Evolutionary conservation across 2,797 vertebrate species (phyloP), one percentile per base, ranked within the genome.

Genomic region (Spinus pinus): DNA sequence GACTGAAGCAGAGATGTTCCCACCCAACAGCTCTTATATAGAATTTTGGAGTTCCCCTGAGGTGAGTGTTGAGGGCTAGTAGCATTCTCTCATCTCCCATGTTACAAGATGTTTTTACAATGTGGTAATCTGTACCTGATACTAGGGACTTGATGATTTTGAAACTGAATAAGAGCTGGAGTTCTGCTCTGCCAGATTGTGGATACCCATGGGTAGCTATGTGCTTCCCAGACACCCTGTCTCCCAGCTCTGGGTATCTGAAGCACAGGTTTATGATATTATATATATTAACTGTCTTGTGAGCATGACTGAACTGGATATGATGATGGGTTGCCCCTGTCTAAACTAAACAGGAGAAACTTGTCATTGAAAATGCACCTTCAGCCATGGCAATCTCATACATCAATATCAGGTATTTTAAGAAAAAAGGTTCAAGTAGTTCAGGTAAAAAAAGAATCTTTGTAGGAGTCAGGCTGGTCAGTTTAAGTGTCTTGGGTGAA

Each of bases 181-280:
- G 18, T 51, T 74, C 14, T 73, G 11, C 20, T 37, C 24, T 79
- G 25, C 23, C 21, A 20, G 7, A 14, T 22, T 81, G 11, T 35
- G 69, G 35, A 6, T 47, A 47, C 17, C 31, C 0, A 1, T 4
- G 18, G 31, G 21, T 41, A 44, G 21, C 54, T 28, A 1, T 20
- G 21, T 41, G 15, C 25, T 79, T 73, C 9, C 31, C 31, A 42
- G 24, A 7, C 23, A 42, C 8, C 21, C 15, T 54, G 16, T 54
- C 35, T 47, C 62, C 50, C 24, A 9, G 9, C 23, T 60, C 18
- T 53, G 30, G 50, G 33, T 74, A 5, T 66, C 33, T 84, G 71
- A 67, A 86, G 30, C 47, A 31, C 14, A 64, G 46, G 20, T 24
- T 30, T 69, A 19, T 33, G 28, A 2, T 91, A 24, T 23, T 81